These are phyloP conservation scores for Thymelicus lineola DNA, from an alignment of 2,888 invertebrate genomes.

Conservation along the genomic window DNA sequence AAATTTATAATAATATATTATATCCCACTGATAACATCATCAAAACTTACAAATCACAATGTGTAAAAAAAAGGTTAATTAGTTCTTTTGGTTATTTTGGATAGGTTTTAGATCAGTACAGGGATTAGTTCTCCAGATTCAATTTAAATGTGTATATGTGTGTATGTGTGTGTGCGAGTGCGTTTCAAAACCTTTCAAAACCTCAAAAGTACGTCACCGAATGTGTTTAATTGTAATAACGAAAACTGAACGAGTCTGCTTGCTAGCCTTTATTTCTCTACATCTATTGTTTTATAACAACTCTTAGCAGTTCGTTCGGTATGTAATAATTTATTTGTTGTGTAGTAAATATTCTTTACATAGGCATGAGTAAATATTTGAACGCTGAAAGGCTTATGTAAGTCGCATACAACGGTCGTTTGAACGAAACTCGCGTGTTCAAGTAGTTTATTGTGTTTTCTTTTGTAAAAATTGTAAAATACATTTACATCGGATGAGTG, in stretches of 20 bases:
- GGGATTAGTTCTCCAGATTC: too few species aligned
- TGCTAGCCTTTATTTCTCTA: not conserved
- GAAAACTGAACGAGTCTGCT: not conserved
- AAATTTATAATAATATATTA: too few species aligned
- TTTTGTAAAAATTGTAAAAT: constrained; percentile 37
- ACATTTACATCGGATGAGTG: constrained; percentile 28
- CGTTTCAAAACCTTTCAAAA: too few species aligned
- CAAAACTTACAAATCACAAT: too few species aligned
- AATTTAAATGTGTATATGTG: too few species aligned
- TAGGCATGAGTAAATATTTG: constrained; percentile 27
- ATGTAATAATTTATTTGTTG: constrained; percentile 5
- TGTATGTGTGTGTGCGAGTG: too few species aligned
- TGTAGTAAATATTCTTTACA: constrained; percentile 17
- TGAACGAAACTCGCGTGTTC: constrained; percentile 32
- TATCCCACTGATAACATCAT: too few species aligned
- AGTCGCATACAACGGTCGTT: constrained; percentile 10
- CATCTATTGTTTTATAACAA: constrained; percentile 3
- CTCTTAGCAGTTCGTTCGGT: not conserved
- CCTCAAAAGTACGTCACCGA: too few species aligned
- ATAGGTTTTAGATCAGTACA: too few species aligned
- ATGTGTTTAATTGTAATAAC: too few species aligned
- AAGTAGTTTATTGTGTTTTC: constrained; percentile 40
- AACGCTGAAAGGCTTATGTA: constrained; percentile 22
- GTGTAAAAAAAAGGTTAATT: too few species aligned
- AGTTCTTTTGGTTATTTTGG: too few species aligned